These are phyloP conservation scores for Smithornis capensis DNA, from an alignment of 2,113 vertebrate species.

Conservation along the genomic window DNA sequence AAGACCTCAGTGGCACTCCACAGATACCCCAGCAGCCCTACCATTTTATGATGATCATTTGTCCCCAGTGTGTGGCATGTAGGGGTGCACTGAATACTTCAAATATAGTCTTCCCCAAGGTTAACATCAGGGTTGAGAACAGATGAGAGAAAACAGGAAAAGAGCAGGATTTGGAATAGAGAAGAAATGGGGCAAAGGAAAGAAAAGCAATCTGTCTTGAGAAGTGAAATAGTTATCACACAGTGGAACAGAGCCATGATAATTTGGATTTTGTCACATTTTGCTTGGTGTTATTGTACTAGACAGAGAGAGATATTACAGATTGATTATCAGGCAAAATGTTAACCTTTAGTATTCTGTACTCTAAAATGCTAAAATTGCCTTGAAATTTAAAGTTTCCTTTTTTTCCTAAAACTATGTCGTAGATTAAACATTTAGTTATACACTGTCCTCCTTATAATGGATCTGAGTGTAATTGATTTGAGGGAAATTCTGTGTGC, in stretches of 20 bases:
- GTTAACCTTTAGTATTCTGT: background rate
- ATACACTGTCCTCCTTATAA: background rate
- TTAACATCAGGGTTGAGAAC: background rate
- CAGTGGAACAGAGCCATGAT: background rate
- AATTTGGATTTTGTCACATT: background rate
- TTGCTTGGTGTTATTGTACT: background rate
- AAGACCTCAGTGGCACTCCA: background rate
- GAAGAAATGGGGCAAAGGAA: background rate
- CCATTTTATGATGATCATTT: fast-evolving
- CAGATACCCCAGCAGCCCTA: background rate
- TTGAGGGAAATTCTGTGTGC: background rate
- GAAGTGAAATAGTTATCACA: background rate
- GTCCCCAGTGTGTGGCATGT: fast-evolving
- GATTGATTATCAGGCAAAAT: background rate
- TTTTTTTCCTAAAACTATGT: background rate
- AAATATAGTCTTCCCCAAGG: background rate
- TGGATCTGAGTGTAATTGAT: background rate
- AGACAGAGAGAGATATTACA: background rate
- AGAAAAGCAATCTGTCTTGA: background rate
- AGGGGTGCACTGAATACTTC: background rate
- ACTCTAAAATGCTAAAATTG: background rate
- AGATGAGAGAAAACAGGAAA: background rate
- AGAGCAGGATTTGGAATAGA: background rate
- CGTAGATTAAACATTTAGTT: background rate
- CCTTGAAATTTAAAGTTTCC: background rate